Percentiles rank a stretch among this genome's conserved stretches.
These are phyloP conservation scores for Magallana angulata DNA, from an alignment of 1,140 invertebrate species.

Conservation along the genomic window DNA sequence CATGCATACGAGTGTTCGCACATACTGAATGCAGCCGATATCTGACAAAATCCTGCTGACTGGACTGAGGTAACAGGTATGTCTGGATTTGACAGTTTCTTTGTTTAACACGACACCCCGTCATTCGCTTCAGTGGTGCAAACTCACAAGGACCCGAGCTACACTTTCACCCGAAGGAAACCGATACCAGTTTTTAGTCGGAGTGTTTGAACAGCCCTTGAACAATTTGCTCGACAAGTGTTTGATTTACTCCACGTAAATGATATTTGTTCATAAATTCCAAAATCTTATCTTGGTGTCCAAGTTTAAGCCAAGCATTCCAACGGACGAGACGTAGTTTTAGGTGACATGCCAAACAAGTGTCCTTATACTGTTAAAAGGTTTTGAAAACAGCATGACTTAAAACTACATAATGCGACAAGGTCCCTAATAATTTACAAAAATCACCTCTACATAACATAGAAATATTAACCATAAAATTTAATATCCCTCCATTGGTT, in stretches of 20 bases:
- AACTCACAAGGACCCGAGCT: not conserved
- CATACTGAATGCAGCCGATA: not conserved
- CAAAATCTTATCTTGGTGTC: constrained; percentile 27
- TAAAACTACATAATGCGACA: too few species aligned
- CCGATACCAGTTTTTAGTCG: constrained; percentile 1
- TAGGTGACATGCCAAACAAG: not conserved
- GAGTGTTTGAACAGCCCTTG: constrained; percentile 27
- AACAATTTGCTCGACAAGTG: constrained; percentile 20
- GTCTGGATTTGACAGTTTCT: not conserved
- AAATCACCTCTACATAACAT: too few species aligned
- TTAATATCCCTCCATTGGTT: too few species aligned
- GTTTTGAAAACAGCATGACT: too few species aligned
- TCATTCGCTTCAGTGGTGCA: constrained; percentile 5
- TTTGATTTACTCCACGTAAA: constrained; percentile 28
- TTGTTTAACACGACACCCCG: not conserved
- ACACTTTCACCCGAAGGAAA: constrained; percentile 14
- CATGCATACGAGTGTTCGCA: not conserved
- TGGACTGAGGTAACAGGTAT: not conserved
- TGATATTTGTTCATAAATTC: constrained; percentile 28
- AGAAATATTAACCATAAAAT: too few species aligned
- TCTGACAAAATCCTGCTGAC: not conserved
- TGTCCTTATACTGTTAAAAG: too few species aligned
- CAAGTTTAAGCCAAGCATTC: not conserved
- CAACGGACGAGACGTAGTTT: not conserved
- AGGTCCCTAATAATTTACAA: too few species aligned